Evolutionary conservation across 1,140 invertebrate genomes (phyloP), one percentile per base, ranked within the genome.

Genomic region (Hesperophylax magnus): DNA sequence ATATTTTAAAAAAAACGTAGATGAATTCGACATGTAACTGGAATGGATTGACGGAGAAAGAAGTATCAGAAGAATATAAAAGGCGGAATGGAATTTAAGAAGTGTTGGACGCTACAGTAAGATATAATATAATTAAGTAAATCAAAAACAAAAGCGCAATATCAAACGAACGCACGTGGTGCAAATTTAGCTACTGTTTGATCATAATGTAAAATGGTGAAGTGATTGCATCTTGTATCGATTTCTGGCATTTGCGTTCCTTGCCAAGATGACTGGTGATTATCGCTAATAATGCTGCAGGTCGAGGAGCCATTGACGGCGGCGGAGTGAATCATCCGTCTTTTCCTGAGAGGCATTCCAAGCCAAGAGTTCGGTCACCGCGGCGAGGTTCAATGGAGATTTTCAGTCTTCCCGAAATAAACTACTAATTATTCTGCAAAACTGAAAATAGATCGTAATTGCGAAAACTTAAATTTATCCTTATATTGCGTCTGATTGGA

Each of bases 311-410:
- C 52, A 61, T 18, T 60, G 56, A 39, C 56, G 56, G 67, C 60
- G 24, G 60, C 58, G 60, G 39, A 60, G 52, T 78, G 77, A 78
- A 52, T 78, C 77, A 78, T 52, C 34, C 3, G 27, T 67, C 60
- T 78, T 77, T 67, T 53, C 20, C 31, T 20, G 39, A 77, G 47
- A 67, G 56, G 47, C 14, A 77, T 77, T 65, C 60, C 63, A 22
- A 67, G 77, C 77, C 61, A 78, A 67, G 47, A 67, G 60, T 31
- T 71, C 67, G 67, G 67, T 39, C 67, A 52, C 67, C 69, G 20
- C 69, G 69, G 69, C 6, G 39, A 15, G 69, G 67, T 72, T 72
- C 69, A 72, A 72, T 72, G 52, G 22, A 53, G 52, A 72, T 11
- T 72, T 52, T 72, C 47, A n/a, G 52, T 56, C 20, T 52, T 54